Evolutionary conservation across 2,888 invertebrate species (phyloP), one percentile per base, ranked within the genome.

Genomic region (Platycheirus rosarum): DNA sequence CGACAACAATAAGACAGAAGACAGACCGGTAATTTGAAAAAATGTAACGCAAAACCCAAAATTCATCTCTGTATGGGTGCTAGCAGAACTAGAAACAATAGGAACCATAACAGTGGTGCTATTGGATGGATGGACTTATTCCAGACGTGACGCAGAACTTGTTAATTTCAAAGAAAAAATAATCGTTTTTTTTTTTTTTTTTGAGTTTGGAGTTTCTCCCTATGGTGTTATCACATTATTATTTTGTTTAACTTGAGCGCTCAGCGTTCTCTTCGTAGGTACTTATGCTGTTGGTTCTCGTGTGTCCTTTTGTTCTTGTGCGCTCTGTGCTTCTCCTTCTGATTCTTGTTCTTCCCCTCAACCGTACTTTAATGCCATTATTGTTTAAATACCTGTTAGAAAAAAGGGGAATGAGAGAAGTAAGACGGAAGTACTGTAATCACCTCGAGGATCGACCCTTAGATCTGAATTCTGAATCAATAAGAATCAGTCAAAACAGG

Each of bases 401-500:
- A 46, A 55, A 40, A 32, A 60, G 48, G 68, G 68, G 79, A 69
- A 75, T 79, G 32, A 48, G 53, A 71, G 60, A 44, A 53, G 66
- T 42, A 78, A 78, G 78, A 68, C 78, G 74, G 74, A 68, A 78
- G 74, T 78, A 69, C 48, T 49, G 44, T 53, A 63, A 75, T 69
- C 78, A 69, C 62, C 69, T 78, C 44, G 29, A 73, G 37, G 40
- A 62, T 44, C 23, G 29, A 26, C 44, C 66, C 63, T 53, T 60
- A 46, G 29, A 62, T 62, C 37, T 35, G 35, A 70, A 70, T 70
- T 62, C 37, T 35, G 35, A 70, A 70, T 70, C 69, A 69, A 63
- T 69, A 75, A 49, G 65, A 49, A 70, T 76, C 69, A 60, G 57
- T 76, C 69, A 76, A 55, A 79, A 79, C 79, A 79, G 75, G 69